Evolutionary conservation across 2,888 invertebrate species (phyloP).

Genomic region (Dicyrtoma fusca): DNA sequence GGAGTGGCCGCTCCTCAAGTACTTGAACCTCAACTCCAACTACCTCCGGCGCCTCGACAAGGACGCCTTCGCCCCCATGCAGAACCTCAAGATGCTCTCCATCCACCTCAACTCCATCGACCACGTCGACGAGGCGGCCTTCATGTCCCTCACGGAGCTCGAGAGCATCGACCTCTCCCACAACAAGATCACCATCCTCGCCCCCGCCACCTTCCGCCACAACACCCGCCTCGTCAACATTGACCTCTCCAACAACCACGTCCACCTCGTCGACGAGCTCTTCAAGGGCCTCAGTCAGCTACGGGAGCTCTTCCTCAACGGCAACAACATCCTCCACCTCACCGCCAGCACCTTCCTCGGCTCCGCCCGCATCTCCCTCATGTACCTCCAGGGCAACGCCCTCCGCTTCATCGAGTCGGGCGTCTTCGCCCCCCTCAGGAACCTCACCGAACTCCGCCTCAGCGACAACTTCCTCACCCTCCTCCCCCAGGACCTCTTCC

Average conservation of each 20-base stretch:
- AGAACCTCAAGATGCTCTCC: constrained; percentile 76
- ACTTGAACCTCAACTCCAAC: constrained; percentile 84
- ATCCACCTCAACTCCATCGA: constrained; percentile 84
- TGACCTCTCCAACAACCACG: constrained; percentile 86
- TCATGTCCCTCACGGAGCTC: constrained; percentile 72
- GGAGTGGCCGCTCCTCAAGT: constrained; percentile 65
- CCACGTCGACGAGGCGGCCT: constrained; percentile 75
- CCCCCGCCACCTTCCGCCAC: constrained; percentile 73
- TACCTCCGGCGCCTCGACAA: constrained; percentile 75
- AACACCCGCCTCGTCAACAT: constrained; percentile 78
- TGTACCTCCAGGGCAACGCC: constrained; percentile 85
- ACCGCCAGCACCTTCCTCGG: constrained; percentile 77
- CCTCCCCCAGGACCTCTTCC: constrained; percentile 76
- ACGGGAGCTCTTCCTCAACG: constrained; percentile 80
- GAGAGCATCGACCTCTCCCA: constrained; percentile 85
- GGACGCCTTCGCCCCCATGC: constrained; percentile 79
- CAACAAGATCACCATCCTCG: constrained; percentile 79
- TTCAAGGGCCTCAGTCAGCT: constrained; percentile 79
- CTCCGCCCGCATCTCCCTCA: constrained; percentile 74
- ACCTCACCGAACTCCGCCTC: constrained; percentile 80
- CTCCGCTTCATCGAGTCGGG: constrained; percentile 75
- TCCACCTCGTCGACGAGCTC: constrained; percentile 76
- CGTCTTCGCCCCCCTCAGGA: constrained; percentile 75
- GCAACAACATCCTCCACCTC: constrained; percentile 85
- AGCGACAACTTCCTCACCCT: constrained; percentile 82